Conservation (phyloP, 2,797 vertebrate genomes). For the Lagorchestes hirsutus region DNA sequence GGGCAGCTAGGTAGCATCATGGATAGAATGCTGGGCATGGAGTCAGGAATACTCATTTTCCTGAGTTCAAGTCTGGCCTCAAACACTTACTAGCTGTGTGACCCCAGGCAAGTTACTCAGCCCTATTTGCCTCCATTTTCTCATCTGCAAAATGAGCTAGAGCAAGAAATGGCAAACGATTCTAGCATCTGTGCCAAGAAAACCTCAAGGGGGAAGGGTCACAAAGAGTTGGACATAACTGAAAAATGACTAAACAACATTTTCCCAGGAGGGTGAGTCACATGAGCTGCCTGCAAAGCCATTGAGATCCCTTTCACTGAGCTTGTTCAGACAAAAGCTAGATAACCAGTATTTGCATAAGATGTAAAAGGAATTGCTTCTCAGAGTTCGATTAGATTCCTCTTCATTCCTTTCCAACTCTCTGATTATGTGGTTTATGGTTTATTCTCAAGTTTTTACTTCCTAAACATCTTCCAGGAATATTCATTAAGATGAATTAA, state of each 20-base stretch:
- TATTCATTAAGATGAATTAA: not conserved
- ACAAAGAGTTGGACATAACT: not conserved
- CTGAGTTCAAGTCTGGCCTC: not conserved
- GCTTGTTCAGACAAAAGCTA: not conserved
- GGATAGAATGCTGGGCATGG: not conserved
- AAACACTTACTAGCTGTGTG: not conserved
- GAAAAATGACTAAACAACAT: not conserved
- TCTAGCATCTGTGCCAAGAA: not conserved
- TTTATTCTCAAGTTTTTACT: not conserved
- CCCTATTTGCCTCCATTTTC: not conserved
- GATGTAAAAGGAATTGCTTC: not conserved
- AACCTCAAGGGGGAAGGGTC: not conserved
- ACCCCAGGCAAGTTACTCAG: not conserved
- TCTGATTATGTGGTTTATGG: not conserved
- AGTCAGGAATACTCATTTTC: not conserved
- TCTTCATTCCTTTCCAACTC: not conserved
- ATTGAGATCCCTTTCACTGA: not conserved
- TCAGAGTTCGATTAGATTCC: not conserved
- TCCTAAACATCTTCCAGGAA: not conserved
- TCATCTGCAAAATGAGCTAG: not conserved
- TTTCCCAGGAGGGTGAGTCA: not conserved
- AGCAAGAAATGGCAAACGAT: not conserved
- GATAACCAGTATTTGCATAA: not conserved
- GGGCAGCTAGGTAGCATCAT: not conserved
- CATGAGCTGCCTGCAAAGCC: not conserved